Evolutionary conservation across 2,113 vertebrate genomes (phyloP), one percentile per base, ranked within the genome.

Genomic region (Delphinus delphis): DNA sequence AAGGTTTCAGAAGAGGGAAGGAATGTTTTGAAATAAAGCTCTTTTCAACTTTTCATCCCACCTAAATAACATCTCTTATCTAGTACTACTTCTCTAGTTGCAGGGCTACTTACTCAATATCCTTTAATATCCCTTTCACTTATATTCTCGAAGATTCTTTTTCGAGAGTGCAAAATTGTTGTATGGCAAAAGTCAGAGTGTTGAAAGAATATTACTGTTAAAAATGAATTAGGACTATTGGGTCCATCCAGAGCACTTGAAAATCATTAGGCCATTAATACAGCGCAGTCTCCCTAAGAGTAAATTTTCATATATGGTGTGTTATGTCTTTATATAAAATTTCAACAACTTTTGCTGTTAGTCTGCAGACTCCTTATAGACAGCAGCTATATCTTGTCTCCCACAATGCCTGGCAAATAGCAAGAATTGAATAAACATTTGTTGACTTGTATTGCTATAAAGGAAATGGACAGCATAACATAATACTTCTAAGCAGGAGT

Each of bases 391-490:
- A 28, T 88, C 44, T 80, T 31, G 8, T 88, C 63, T 83, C 82
- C 23, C 23, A 26, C 4, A 9, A 50, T 10, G 26, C 41, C 65
- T 68, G 50, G 63, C 55, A 83, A 50, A 60, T 18, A 71, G 41
- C 33, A 89, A 90, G 28, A 74, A 53, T 6, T 50, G 47, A 38
- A 92, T 4, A 67, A 62, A 65, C 21, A 28, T 80, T 73, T 77
- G 38, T 41, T 88, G 58, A 62, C 55, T 38, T 85, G 58, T 55
- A 84, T 6, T 53, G 47, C 80, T 58, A 76, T 5, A 17, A 84
- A 92, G 50, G 84, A 77, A 97, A 96, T 50, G n/a, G 63, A 83
- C 89, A 90, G 67, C 23, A 83, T 25, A 88, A 44, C 63, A 55
- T 31, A 67, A 58, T 53, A 38, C n/a, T 36, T 50, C n/a, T 13